Evolutionary conservation across 2,888 invertebrate species (phyloP), one percentile per base, ranked within the genome.

Genomic region (Antitype chi): DNA sequence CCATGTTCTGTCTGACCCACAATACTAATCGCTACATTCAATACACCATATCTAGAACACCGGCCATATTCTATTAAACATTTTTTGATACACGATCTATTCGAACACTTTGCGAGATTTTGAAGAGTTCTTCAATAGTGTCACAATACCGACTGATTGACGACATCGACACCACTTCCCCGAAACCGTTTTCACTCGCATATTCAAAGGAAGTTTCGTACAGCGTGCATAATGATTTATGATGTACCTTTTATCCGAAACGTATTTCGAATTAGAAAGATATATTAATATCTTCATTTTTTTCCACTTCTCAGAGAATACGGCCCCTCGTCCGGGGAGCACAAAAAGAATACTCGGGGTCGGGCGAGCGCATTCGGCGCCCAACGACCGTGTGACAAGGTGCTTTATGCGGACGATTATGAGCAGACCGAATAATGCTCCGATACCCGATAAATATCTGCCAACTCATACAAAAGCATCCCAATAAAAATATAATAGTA

Each of bases 221-320:
- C 94, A 89, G 87, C 90, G 87, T 90, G 91, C 90, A 93, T 91
- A 94, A 95, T 96, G 96, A 96, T 96, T 96, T 96, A 96, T 95
- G 96, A 94, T 93, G 90, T 89, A 90, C 94, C 96, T 92, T 96
- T 96, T 96, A 96, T 96, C 93, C 95, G 93, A 93, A 96, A 96
- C 96, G 95, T 96, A 96, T 96, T 96, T 95, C 95, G 94, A 96
- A 96, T 96, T 96, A 96, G 96, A 96, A 95, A 96, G 96, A 96
- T 96, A 96, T 96, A 96, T 96, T 96, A 96, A 96, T 96, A 96
- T 96, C 96, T 96, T 95, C 93, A 96, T 96, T 96, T 96, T 96
- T 96, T 96, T 96, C 96, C 95, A 96, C 94, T 93, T 96, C 96
- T 94, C 96, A 91, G 93, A 96, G 96, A 96, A 96, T 95, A 96